Conservation (phyloP, 92 coral and sea anemone species). For the Nematostella vectensis region DNA sequence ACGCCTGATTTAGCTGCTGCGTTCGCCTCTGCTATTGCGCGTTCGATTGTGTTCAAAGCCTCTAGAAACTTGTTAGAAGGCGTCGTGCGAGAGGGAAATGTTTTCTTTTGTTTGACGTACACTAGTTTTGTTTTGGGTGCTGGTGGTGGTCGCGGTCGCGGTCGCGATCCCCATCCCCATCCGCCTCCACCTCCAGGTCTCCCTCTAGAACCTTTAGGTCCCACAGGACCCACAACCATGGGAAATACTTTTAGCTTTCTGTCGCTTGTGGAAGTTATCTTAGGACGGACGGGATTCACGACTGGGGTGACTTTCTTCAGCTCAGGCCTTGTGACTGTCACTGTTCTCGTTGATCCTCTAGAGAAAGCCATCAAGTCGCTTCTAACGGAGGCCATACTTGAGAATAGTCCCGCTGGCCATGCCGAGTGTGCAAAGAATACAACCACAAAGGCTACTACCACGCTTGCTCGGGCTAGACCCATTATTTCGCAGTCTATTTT, state of each 20-base stretch:
- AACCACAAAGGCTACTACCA: neutral
- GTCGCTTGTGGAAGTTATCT: too few relatives aligned
- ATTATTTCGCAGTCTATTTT: too few relatives aligned
- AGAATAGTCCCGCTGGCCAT: neutral
- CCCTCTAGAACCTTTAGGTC: neutral
- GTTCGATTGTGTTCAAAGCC: conserved; percentile 69
- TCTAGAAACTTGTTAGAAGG: conserved; percentile 73
- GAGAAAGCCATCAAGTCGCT: conserved; percentile 40
- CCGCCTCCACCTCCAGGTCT: neutral
- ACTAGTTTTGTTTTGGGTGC: conserved; percentile 11
- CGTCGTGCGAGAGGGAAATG: conserved; percentile 41
- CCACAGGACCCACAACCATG: neutral
- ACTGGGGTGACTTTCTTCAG: conserved; percentile 3
- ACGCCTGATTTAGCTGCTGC: conserved; percentile 17
- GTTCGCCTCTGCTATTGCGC: conserved; percentile 56
- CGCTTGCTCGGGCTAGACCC: too few relatives aligned
- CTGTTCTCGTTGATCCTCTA: conserved; percentile 49
- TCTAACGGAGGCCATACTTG: conserved; percentile 26
- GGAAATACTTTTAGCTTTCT: neutral
- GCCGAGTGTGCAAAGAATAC: neutral
- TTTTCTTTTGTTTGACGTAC: conserved; percentile 26
- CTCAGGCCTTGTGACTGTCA: conserved; percentile 38
- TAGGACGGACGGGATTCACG: neutral
- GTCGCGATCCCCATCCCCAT: neutral
- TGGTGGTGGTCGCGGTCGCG: neutral